A percentile compares a stretch with the other conserved stretches of the same genome.
These are phyloP conservation scores for Clavelina lepadiformis DNA, from an alignment of 23 tunicate genomes.

Conservation along the genomic window DNA sequence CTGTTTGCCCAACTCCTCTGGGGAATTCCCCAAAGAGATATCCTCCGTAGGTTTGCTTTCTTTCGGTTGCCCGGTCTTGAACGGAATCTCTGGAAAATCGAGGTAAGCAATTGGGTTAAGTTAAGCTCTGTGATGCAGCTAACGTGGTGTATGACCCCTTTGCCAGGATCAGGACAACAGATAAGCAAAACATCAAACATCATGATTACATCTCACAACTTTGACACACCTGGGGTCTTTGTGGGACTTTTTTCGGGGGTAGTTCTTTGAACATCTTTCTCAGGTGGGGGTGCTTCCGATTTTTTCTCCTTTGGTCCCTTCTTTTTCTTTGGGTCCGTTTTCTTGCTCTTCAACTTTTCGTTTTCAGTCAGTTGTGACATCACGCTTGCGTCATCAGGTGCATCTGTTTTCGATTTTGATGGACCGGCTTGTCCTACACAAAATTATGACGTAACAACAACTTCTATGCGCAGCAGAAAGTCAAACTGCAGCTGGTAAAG, in stretches of 20 bases:
- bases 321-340: constrained; percentile 8
- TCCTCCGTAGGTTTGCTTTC: constrained; percentile 50
- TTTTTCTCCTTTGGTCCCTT: not conserved
- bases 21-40: constrained; percentile 15
- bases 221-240: constrained; percentile 58
- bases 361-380: no score
- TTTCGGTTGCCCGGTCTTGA: constrained; percentile 55
- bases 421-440: no score
- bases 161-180: no score
- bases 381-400: no score
- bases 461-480: no score
- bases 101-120: not conserved
- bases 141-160: no score
- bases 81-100: constrained; percentile 42
- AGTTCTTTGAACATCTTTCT: constrained; percentile 8
- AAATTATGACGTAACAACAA: no score
- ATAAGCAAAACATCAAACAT: not conserved
- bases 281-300: constrained; percentile 9
- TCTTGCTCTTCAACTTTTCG: no score
- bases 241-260: constrained; percentile 48
- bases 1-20: constrained; percentile 29
- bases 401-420: no score
- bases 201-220: not conserved
- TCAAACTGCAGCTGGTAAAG: no score
- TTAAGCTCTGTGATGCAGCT: no score